Conservation (phyloP, 2,888 invertebrate species). For the Amphipyra berbera region DNA sequence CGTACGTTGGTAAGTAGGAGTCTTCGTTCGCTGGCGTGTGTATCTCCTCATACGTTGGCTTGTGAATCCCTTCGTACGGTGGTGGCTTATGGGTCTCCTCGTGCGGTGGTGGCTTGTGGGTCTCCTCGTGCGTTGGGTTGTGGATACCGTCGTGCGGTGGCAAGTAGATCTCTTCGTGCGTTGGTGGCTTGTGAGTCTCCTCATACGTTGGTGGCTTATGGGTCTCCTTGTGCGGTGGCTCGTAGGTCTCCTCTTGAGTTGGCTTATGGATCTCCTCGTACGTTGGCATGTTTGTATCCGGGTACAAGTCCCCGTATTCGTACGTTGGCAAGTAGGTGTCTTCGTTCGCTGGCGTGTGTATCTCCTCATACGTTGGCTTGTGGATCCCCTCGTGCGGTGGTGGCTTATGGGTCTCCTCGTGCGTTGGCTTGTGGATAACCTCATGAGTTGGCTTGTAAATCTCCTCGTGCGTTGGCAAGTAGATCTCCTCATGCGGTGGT, state of each 20-base stretch:
- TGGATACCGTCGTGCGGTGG: conserved; percentile 1
- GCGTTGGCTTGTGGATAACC: no score
- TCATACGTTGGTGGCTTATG: neutral
- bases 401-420: neutral
- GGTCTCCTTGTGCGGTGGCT: no score
- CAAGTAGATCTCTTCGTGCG: neutral
- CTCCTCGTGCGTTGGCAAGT: conserved; percentile 1
- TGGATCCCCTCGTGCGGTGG: no score
- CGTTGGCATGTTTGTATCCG: no score
- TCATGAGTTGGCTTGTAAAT: no score
- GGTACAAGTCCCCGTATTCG: no score
- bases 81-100: neutral
- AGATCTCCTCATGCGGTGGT: neutral
- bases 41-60: neutral
- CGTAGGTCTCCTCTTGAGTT: neutral
- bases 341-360: neutral
- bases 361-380: neutral
- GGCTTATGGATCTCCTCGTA: no score
- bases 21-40: neutral
- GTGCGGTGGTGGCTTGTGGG: neutral
- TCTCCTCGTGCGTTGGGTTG: no score
- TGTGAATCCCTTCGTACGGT: neutral
- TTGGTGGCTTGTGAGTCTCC: neutral
- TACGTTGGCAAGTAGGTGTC: no score
- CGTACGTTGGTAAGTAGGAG: no score